Evolutionary conservation across 2,113 vertebrate species (phyloP).

Genomic region (Oryzias curvinotus): DNA sequence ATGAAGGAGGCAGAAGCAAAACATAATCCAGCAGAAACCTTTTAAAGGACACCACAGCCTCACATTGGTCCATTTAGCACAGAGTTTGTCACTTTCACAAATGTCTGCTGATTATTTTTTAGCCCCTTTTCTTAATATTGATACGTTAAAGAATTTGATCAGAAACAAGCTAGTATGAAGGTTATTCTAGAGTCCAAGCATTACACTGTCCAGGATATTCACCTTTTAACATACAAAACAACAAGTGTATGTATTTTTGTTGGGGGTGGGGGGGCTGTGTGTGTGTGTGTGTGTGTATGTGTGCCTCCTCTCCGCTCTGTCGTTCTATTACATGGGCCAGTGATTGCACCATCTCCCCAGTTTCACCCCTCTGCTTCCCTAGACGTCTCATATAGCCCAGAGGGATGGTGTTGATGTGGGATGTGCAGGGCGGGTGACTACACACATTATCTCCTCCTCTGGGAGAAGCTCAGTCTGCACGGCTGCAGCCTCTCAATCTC

Average conservation of each 20-base stretch:
- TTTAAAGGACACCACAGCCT: no score
- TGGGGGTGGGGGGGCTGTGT: slow-evolving; percentile 6
- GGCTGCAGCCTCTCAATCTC: slow-evolving; percentile 31
- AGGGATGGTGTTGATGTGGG: slow-evolving; percentile 66
- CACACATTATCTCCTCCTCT: slow-evolving; percentile 69
- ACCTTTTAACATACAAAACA: slow-evolving; percentile 25
- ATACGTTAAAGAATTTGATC: no score
- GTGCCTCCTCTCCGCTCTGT: slow-evolving; percentile 49
- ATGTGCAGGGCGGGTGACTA: slow-evolving; percentile 35
- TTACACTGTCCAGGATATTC: slow-evolving; percentile 33
- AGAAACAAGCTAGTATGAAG: no score
- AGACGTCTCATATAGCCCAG: slow-evolving; percentile 69
- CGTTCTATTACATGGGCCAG: slow-evolving; percentile 77
- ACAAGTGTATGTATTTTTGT: slow-evolving; percentile 21
- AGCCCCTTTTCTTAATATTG: no score
- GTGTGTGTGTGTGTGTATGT: slow-evolving; percentile 21
- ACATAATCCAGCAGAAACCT: no score
- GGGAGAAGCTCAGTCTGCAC: slow-evolving; percentile 48
- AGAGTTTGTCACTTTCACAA: no score
- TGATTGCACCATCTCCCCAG: slow-evolving; percentile 68
- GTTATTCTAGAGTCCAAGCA: no score
- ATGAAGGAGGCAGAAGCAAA: no score
- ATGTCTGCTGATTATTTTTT: no score
- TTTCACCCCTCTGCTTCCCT: slow-evolving; percentile 69
- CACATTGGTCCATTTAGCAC: no score